phyloP scores from a whole-genome alignment of 2,888 invertebrate species.

The Eristalinus aeneus region DNA sequence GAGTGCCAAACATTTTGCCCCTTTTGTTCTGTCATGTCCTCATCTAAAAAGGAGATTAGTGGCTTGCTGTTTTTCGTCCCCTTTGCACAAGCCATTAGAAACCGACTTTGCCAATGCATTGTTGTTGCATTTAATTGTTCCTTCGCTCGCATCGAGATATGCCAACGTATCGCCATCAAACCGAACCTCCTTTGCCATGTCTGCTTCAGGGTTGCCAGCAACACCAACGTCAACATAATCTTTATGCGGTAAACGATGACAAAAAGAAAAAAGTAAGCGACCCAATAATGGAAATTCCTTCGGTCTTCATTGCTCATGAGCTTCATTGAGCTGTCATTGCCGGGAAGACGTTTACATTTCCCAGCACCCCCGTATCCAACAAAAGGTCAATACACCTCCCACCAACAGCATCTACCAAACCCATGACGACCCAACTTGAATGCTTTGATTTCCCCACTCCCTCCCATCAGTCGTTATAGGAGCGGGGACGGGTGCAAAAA shows the following conservation, averaged over 20 bases:
- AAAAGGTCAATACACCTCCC: neutral
- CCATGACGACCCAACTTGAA: neutral
- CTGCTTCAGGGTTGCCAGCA: neutral
- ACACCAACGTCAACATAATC: neutral
- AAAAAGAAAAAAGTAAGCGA: neutral
- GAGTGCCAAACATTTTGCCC: too few relatives aligned
- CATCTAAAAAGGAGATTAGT: too few relatives aligned
- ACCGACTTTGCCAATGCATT: too few relatives aligned
- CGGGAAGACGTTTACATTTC: neutral
- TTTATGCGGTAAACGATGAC: neutral
- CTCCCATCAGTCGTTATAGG: neutral
- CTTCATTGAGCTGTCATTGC: neutral
- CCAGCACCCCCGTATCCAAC: neutral
- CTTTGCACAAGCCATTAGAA: too few relatives aligned
- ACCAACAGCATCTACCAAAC: neutral
- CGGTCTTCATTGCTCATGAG: neutral
- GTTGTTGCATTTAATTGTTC: too few relatives aligned
- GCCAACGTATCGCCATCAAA: neutral
- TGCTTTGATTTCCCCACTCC: neutral
- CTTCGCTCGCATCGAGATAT: too few relatives aligned
- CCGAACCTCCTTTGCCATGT: neutral
- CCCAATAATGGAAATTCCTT: neutral
- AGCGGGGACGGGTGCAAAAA: too few relatives aligned
- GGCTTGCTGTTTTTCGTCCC: too few relatives aligned
- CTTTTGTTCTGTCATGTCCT: too few relatives aligned